These are phyloP conservation scores for Heliconius hortense DNA, from an alignment of 2,888 invertebrate species.

Conservation along the genomic window DNA sequence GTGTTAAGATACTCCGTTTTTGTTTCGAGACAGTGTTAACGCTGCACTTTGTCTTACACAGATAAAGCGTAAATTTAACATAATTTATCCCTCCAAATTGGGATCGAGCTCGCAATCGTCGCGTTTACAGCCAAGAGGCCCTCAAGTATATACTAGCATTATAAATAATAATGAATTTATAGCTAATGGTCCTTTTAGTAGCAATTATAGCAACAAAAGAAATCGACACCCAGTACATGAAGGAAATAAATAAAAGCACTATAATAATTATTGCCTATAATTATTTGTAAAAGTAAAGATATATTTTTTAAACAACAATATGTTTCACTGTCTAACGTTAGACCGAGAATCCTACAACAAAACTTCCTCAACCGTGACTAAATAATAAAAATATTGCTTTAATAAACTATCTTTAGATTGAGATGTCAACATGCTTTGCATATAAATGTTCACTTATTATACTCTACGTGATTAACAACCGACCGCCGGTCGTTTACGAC, in stretches of 20 bases:
- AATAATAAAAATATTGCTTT: background rate
- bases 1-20: too few species aligned
- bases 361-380: background rate
- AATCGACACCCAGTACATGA: too few species aligned
- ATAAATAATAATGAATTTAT: too few species aligned
- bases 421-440: constrained; percentile 71
- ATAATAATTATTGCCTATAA: too few species aligned
- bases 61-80: background rate
- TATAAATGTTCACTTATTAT: constrained; percentile 69
- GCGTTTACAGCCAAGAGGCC: background rate
- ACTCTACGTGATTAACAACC: constrained; percentile 65
- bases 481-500: constrained; percentile 60
- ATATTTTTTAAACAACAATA: background rate
- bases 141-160: too few species aligned
- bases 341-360: background rate
- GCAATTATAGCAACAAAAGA: too few species aligned
- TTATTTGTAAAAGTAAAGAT: background rate
- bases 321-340: background rate
- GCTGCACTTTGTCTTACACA: background rate
- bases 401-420: constrained; percentile 60
- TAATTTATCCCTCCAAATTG: background rate
- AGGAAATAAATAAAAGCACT: background rate
- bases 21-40: background rate
- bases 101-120: background rate
- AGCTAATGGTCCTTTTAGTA: too few species aligned